Evolutionary conservation across 2,888 invertebrate genomes (phyloP), one percentile per base, ranked within the genome.

Genomic region (Drosophila buzzatii): DNA sequence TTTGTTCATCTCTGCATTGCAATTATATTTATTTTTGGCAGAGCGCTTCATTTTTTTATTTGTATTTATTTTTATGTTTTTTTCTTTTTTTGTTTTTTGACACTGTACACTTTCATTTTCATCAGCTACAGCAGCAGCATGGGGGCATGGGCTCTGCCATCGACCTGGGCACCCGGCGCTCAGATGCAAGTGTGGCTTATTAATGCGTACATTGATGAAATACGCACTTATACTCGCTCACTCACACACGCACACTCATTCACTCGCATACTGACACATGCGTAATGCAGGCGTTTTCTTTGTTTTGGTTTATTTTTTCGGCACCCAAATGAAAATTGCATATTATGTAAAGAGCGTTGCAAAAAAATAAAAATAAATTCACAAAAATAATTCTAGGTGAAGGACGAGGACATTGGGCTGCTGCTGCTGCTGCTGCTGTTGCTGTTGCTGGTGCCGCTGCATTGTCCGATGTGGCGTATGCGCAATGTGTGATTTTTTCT

Each of bases 331-430:
- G 81, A 89, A 82, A 90, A 89, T 81, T 90, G 89, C 89, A 91
- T 90, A 90, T 90, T 88, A 91, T 91, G 82, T 89, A 87, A 91
- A 91, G 82, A 78, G 75, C 59, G 56, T 45, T 41, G 76, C 55
- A 63, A 75, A 75, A 74, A 79, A 80, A 72, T 53, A 70, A 73
- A 80, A 80, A 82, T 73, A 87, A 85, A 81, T 72, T 63, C 79
- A 79, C 82, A 84, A 91, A 88, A 83, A 86, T 85, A 78, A 85
- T 91, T 92, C 91, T 92, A 91, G 91, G 91, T 91, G 92, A 91
- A 91, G 91, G 91, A 90, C 91, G 90, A 90, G 80, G 80, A 71
- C 90, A 79, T 70, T 79, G 70, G 65, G 61, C 68, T 59, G 60
- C 5, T 51, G 18, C 3, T 37, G 47, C 3, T 23, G 45, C 7